Evolutionary conservation across 2,888 invertebrate species (phyloP), one percentile per base, ranked within the genome.

Genomic region (Phalangium opilio): DNA sequence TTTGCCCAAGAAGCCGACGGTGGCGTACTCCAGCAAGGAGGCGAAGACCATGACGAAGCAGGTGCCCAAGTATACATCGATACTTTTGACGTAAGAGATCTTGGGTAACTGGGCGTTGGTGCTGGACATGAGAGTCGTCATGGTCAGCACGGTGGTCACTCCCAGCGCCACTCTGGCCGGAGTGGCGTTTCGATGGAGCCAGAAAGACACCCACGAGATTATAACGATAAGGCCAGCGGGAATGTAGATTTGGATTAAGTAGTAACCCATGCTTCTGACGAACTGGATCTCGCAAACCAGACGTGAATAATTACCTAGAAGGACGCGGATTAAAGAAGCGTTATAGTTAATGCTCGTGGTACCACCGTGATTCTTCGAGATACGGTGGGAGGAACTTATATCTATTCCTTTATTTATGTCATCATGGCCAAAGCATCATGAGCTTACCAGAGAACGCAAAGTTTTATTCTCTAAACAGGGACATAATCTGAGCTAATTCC

Each of bases 211-310:
- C 90, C 90, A 90, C 64, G 87, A 89, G 75, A 90, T 90, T 71
- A 90, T 87, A 69, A 90, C 90, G 72, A 90, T 90, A 70, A 91
- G 78, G 69, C 87, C 85, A 71, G 90, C 90, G 66, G 91, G 91
- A 74, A 91, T 89, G 75, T 91, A 91, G 73, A 91, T 91, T 75
- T 91, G 91, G 73, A 93, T 93, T 66, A 91, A 77, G 75, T 93
- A 93, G 77, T 93, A 93, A 66, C 93, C 93, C 87, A 93, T 90
- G 66, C 90, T 90, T 61, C 93, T 81, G 62, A 89, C 89, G 73
- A 93, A 90, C 72, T 90, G 87, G 70, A 91, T 90, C 73, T 87
- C 87, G 73, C 89, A 90, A 62, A 86, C 85, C 76, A 93, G 73
- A 66, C 91, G 81, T 64, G 89, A 90, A 74, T 91, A 93, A 74